Evolutionary conservation across 2,888 invertebrate species (phyloP).

Genomic region (Cataglyphis livida): DNA sequence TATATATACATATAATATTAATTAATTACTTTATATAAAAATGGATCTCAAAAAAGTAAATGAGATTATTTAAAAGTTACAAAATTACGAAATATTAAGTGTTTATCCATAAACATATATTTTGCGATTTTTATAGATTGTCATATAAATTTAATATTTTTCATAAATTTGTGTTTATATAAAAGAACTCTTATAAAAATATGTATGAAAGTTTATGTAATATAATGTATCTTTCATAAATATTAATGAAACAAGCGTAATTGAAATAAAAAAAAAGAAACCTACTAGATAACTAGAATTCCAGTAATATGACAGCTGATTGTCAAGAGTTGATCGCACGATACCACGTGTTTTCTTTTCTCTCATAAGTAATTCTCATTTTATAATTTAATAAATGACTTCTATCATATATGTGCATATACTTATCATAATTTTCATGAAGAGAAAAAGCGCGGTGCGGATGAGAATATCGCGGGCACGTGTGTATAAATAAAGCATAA

Average conservation of each 20-base stretch:
- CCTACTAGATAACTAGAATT: not conserved
- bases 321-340: not conserved
- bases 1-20: not conserved
- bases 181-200: not conserved
- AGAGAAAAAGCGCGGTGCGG: not conserved
- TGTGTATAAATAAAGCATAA: conserved; percentile 18
- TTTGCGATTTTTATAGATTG: not conserved
- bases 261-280: not conserved
- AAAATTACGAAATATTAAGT: not conserved
- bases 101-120: not conserved
- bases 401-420: not conserved
- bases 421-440: not conserved
- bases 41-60: not conserved
- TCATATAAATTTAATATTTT: not conserved
- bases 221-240: too few species aligned
- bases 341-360: not conserved
- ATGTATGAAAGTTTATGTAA: not conserved
- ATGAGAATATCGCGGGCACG: not conserved
- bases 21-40: not conserved
- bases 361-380: not conserved
- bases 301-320: not conserved
- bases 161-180: not conserved
- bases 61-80: not conserved
- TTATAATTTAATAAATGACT: conserved; percentile 22
- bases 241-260: not conserved